Evolutionary conservation across 64 coral and sea anemone species (phyloP).

Genomic region (Montipora capricornis): DNA sequence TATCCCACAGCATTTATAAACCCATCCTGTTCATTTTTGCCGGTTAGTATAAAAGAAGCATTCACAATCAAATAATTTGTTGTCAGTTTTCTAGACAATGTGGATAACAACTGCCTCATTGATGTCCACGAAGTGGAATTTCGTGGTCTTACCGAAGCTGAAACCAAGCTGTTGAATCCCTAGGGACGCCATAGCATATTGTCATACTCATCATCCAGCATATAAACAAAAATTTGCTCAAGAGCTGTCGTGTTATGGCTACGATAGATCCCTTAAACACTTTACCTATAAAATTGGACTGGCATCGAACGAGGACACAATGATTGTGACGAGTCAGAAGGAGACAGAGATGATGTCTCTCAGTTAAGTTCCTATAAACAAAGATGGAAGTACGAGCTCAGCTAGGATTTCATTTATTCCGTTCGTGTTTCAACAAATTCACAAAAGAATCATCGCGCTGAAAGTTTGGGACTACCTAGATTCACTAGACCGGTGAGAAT

Average conservation of each 20-base stretch:
- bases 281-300: not conserved
- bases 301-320: not conserved
- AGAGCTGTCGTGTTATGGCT: conserved; percentile 1
- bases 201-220: not conserved
- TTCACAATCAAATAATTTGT: no score
- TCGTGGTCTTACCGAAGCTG: not conserved
- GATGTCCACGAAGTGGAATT: conserved; percentile 37
- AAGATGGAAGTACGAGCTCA: no score
- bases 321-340: not conserved
- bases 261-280: not conserved
- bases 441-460: no score
- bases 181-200: conserved; percentile 3
- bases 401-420: no score
- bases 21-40: no score
- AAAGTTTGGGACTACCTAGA: no score
- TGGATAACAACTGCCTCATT: not conserved
- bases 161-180: not conserved
- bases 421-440: no score
- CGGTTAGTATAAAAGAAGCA: no score
- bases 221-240: conserved; percentile 8
- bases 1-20: no score
- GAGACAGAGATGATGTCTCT: not conserved
- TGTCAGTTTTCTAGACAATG: not conserved
- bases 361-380: no score
- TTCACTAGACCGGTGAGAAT: no score